phyloP scores from a whole-genome alignment of 2,113 vertebrate species.

The Fregata magnificens region DNA sequence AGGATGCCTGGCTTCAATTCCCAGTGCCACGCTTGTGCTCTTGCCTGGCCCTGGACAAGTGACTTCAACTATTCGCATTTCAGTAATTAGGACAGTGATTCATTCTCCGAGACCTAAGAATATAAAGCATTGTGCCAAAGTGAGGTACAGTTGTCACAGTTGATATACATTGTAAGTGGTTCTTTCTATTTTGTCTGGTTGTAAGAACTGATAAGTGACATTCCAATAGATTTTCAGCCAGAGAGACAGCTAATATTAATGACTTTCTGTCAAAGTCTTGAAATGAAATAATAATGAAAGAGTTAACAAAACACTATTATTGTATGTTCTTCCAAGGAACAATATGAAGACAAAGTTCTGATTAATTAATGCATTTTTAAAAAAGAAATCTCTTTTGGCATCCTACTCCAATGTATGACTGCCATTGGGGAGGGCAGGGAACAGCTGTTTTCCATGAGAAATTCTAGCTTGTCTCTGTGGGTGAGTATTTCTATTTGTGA shows the following conservation, averaged over 20 bases:
- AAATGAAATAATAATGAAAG: not conserved
- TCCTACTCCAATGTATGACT: not conserved
- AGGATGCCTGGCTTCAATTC: not conserved
- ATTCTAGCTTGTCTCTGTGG: conserved; percentile 1
- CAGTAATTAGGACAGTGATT: not conserved
- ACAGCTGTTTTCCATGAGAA: conserved; percentile 49
- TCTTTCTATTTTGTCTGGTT: not conserved
- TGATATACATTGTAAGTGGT: not conserved
- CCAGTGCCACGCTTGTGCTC: not conserved
- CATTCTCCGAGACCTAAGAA: not conserved
- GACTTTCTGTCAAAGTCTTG: not conserved
- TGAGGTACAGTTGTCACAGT: not conserved
- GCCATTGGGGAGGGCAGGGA: not conserved
- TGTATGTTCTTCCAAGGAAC: not conserved
- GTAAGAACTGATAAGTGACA: not conserved
- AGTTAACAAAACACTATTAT: not conserved
- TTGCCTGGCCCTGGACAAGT: not conserved
- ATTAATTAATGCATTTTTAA: not conserved
- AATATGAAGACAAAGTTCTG: not conserved
- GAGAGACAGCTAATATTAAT: not conserved
- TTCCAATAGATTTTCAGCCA: not conserved
- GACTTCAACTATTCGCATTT: not conserved
- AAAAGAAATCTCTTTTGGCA: not conserved
- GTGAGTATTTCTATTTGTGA: conserved; percentile 32
- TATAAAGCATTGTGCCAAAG: not conserved